These are phyloP conservation scores for Felis chaus DNA, from an alignment of 2,113 vertebrate species.

Conservation along the genomic window DNA sequence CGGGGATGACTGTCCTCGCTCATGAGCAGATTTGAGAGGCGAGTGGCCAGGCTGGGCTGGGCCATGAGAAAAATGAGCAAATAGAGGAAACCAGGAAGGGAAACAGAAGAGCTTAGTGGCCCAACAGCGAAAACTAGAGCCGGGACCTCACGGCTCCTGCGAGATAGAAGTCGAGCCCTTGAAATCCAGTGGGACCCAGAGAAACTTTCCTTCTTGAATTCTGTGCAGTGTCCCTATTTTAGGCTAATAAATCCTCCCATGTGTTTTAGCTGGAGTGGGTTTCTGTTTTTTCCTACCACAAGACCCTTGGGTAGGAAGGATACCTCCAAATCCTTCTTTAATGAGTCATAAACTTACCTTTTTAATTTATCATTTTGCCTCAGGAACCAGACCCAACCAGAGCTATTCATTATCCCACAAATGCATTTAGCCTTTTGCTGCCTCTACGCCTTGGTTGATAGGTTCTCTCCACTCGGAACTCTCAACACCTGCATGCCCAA, in stretches of 20 bases:
- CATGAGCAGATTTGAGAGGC: not conserved
- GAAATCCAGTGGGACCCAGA: not conserved
- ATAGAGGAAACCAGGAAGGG: not conserved
- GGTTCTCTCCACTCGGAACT: not conserved
- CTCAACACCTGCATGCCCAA: not conserved
- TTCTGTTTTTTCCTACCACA: conserved; percentile 31
- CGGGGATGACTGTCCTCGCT: not conserved
- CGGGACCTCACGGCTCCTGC: not conserved
- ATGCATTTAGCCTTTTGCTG: not conserved
- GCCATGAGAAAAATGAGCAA: not conserved
- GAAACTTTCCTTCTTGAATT: not conserved
- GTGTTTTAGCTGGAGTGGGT: not conserved
- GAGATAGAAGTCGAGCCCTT: not conserved
- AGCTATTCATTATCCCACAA: not conserved
- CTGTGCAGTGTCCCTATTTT: not conserved
- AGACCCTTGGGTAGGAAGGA: not conserved
- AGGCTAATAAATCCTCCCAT: not conserved
- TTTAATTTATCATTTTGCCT: not conserved
- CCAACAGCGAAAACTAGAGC: not conserved
- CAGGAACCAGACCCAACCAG: not conserved
- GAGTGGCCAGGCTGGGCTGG: not conserved
- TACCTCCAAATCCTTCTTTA: not conserved
- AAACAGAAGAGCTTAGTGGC: not conserved
- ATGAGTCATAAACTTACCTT: not conserved
- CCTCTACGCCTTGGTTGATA: not conserved